Conservation (phyloP, 1,140 invertebrate genomes). For the Lanistes nyassanus region DNA sequence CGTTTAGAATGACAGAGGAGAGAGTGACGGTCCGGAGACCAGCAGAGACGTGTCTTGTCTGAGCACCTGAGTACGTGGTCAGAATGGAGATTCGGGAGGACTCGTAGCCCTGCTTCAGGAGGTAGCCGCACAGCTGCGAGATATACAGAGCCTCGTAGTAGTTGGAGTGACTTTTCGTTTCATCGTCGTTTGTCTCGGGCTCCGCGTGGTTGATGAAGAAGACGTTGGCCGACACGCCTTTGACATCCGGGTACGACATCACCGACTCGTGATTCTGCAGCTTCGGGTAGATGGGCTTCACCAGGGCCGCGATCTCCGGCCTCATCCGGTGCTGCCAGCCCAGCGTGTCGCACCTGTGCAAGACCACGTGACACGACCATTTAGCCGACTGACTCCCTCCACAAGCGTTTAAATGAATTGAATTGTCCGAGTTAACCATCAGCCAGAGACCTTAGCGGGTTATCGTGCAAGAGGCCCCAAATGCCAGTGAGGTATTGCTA, state of each 20-base stretch:
- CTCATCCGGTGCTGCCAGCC: constrained; percentile 50
- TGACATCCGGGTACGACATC: constrained; percentile 49
- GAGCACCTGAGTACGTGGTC: constrained; percentile 57
- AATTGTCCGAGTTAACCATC: no score
- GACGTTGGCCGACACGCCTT: constrained; percentile 60
- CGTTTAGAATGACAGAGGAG: no score
- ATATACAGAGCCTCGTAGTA: constrained; percentile 59
- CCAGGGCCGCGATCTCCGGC: constrained; percentile 63
- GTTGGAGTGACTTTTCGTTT: constrained; percentile 61
- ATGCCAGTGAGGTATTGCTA: no score
- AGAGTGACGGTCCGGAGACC: no score
- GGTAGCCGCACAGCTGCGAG: constrained; percentile 55
- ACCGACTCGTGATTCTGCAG: constrained; percentile 59
- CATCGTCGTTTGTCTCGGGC: constrained; percentile 50
- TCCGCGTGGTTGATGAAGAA: constrained; percentile 64
- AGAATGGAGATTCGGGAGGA: constrained; percentile 63
- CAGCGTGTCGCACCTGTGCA: constrained; percentile 55
- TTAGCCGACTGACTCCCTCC: no score
- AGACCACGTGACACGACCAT: constrained; percentile 15
- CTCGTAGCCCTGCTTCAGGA: constrained; percentile 64
- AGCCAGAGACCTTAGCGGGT: no score
- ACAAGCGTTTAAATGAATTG: no score
- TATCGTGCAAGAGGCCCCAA: no score
- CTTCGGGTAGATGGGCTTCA: constrained; percentile 63
- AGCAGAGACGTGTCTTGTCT: constrained; percentile 8